These are phyloP conservation scores for Heterocephalus glaber DNA, from an alignment of 2,113 vertebrate species.

Conservation along the genomic window DNA sequence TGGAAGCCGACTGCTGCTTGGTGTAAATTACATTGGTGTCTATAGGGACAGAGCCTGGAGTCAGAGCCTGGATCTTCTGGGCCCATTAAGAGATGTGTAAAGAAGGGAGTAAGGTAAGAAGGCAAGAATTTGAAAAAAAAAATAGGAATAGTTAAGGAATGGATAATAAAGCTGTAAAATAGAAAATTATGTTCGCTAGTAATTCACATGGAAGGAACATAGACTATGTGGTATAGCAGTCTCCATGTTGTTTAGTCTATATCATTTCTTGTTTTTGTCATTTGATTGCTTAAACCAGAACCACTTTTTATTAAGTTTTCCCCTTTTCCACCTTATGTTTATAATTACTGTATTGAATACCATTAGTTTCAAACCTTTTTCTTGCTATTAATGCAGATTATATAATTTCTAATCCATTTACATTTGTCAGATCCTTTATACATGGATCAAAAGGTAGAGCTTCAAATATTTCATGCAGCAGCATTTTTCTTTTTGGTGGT, in stretches of 20 bases:
- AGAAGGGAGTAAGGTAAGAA: background rate
- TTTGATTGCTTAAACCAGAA: constrained; percentile 24
- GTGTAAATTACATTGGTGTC: background rate
- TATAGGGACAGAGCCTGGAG: background rate
- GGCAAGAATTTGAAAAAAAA: background rate
- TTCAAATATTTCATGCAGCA: background rate
- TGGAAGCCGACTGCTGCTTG: background rate
- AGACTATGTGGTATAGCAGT: background rate
- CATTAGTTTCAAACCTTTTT: constrained; percentile 49
- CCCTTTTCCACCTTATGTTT: constrained; percentile 34
- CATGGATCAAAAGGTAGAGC: background rate
- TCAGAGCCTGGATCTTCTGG: background rate
- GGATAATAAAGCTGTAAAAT: background rate
- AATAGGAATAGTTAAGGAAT: background rate
- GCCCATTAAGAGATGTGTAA: background rate
- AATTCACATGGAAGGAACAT: background rate
- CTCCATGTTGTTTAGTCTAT: background rate
- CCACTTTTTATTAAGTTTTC: constrained; percentile 12
- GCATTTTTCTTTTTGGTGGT: background rate
- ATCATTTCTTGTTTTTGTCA: constrained; percentile 19
- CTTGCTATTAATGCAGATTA: constrained; percentile 25
- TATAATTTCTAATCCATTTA: constrained; percentile 1
- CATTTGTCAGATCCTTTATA: background rate
- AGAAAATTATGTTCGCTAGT: background rate
- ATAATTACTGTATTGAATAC: constrained; percentile 38